Evolutionary conservation across 64 coral and sea anemone species (phyloP).

Genomic region (Porites lutea): DNA sequence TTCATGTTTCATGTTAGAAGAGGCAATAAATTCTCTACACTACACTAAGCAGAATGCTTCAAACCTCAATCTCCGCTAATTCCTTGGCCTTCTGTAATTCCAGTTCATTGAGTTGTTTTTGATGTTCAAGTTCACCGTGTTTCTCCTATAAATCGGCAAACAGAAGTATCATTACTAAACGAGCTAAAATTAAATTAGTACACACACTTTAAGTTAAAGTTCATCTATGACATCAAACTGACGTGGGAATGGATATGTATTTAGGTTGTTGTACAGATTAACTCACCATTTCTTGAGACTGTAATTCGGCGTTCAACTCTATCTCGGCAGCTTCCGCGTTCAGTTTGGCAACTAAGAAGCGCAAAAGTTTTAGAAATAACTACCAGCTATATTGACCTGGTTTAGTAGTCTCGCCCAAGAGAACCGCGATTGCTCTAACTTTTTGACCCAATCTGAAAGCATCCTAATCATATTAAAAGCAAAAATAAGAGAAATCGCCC

Average conservation of each 20-base stretch:
- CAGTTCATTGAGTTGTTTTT: conserved; percentile 74
- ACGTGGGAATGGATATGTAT: neutral
- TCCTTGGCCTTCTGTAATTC: conserved; percentile 77
- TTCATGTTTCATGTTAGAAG: too few relatives aligned
- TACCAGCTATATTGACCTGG: neutral
- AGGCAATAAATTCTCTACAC: too few relatives aligned
- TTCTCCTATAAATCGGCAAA: conserved; percentile 59
- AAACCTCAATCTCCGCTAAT: conserved; percentile 91
- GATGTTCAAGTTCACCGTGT: conserved; percentile 74
- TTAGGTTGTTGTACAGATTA: neutral
- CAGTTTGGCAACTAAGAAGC: conserved; percentile 80
- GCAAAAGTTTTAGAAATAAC: neutral
- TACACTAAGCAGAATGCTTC: neutral
- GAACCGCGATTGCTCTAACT: too few relatives aligned
- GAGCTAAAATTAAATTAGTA: neutral
- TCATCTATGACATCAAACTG: neutral
- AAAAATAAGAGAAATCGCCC: too few relatives aligned
- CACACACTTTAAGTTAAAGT: neutral
- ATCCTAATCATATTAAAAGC: too few relatives aligned
- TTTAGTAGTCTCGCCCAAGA: too few relatives aligned
- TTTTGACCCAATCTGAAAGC: too few relatives aligned
- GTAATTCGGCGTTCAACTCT: conserved; percentile 78
- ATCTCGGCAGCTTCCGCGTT: conserved; percentile 80
- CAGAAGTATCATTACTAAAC: neutral
- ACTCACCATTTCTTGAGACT: conserved; percentile 78